Evolutionary conservation across 1,140 invertebrate genomes (phyloP).

Genomic region (Coenobita brevimanus): DNA sequence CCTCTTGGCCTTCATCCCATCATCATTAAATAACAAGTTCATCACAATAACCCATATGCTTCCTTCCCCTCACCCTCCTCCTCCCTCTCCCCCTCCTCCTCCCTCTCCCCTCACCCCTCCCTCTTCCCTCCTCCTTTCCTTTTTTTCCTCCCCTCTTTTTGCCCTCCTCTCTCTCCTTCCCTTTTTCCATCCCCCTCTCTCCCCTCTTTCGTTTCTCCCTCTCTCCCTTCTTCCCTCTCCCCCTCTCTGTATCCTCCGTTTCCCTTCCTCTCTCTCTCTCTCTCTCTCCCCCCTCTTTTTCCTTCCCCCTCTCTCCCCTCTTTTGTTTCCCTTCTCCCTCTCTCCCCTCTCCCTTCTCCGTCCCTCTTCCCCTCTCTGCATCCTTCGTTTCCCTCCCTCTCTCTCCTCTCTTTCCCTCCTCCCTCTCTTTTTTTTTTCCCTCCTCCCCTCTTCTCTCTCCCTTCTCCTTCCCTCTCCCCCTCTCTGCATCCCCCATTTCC

Average conservation of each 20-base stretch:
- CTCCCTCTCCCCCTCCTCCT: neutral
- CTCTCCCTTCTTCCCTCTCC: neutral
- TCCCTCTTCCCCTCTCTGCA: neutral
- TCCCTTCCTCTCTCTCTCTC: neutral
- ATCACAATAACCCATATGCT: conserved; percentile 52
- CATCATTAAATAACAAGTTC: conserved; percentile 45
- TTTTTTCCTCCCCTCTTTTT: no score
- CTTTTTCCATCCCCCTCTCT: no score
- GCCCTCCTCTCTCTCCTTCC: neutral
- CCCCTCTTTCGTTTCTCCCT: neutral
- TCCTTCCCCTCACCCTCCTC: neutral
- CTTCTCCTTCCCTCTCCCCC: neutral
- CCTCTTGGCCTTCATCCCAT: neutral
- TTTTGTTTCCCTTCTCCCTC: neutral
- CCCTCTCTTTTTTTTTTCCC: neutral
- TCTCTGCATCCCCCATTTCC: neutral
- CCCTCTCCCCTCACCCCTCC: neutral
- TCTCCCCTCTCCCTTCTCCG: neutral
- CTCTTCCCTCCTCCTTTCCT: no score
- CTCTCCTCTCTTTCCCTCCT: neutral
- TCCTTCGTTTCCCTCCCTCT: neutral
- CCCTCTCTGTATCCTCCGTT: neutral
- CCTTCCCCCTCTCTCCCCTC: neutral
- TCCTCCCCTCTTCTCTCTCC: conserved; percentile 2
- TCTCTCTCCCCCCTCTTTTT: neutral